Percentiles rank a stretch among this genome's conserved stretches.
Conservation (phyloP, 2,797 vertebrate species). For the Crocidura indochinensis region DNA sequence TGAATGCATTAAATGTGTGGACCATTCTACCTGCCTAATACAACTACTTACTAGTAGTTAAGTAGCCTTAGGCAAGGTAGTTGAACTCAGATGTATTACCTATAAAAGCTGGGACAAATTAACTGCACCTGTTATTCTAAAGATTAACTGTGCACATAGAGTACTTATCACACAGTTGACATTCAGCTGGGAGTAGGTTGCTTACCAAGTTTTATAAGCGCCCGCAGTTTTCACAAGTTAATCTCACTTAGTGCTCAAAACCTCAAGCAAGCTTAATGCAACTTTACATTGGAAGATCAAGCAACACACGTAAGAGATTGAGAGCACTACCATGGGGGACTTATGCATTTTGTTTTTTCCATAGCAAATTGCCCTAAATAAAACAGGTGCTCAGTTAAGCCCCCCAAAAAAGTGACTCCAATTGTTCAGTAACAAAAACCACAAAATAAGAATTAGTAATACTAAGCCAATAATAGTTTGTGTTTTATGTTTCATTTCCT, state of each 20-base stretch:
- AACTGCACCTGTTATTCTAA: slow-evolving; percentile 22
- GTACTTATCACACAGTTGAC: background rate
- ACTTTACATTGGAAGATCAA: background rate
- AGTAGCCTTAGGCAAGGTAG: background rate
- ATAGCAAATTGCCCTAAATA: background rate
- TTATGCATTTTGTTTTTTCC: background rate
- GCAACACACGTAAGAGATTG: background rate
- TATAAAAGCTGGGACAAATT: slow-evolving; percentile 39
- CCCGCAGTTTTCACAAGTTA: slow-evolving; percentile 46
- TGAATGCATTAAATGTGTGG: too few species aligned
- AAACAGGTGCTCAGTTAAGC: background rate
- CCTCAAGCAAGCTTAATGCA: background rate
- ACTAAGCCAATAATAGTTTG: slow-evolving; percentile 6
- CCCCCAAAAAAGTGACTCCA: slow-evolving; percentile 28
- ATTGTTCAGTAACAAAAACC: slow-evolving; percentile 34
- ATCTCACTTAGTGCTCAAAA: background rate
- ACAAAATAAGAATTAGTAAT: background rate
- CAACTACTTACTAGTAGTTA: background rate
- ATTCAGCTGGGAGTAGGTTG: background rate
- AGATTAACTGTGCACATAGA: slow-evolving; percentile 28
- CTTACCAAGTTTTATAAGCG: background rate
- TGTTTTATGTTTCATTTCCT: background rate
- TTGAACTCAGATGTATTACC: slow-evolving; percentile 17
- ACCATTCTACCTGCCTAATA: background rate
- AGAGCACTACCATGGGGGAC: background rate